Evolutionary conservation across 1,140 invertebrate genomes (phyloP), one percentile per base, ranked within the genome.

Genomic region (Trichonephila inaurata): DNA sequence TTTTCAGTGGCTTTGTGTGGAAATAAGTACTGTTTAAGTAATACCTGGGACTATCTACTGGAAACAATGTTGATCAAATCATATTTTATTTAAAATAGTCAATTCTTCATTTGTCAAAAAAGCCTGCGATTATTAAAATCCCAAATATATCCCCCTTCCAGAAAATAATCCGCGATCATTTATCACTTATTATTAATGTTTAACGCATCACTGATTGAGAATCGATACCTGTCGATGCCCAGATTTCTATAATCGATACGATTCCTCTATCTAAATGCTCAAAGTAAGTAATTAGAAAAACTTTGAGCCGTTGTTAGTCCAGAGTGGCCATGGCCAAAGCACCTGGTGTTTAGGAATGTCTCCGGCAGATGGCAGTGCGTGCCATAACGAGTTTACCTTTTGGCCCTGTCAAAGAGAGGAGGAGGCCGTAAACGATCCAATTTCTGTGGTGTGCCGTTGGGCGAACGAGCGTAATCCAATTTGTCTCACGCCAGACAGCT

Each of bases 371-470:
- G 91, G 91, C 91, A 86, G 40, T 60, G 62, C 58, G 44, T 86
- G 18, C n/a, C 83, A 87, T 92, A 92, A 87, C 91, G 91, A 92
- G 91, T 92, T 92, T 92, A 92, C 91, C 91, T 92, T 92, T 86
- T 87, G 91, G 64, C n/a, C n/a, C 91, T 85, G 60, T 60, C 44
- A 92, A 85, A 92, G 81, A 62, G 61, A 62, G 77, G 91, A 86
- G 83, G 91, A 72, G 91, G 91, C 91, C 91, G 91, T 92, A 92
- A 92, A 87, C 91, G 92, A 93, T 93, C 85, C 86, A 93, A 93
- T 93, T 93, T 93, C 85, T 93, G 92, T 82, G 92, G 92, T 89
- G 86, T 93, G 92, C 92, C 92, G 89, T 91, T 91, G 77, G 89
- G 89, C 89, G 89, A 91, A 91, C 44, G 89, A 40, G 66, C 60